Conservation (phyloP, 2,113 vertebrate species). For the Lepus timidus region DNA sequence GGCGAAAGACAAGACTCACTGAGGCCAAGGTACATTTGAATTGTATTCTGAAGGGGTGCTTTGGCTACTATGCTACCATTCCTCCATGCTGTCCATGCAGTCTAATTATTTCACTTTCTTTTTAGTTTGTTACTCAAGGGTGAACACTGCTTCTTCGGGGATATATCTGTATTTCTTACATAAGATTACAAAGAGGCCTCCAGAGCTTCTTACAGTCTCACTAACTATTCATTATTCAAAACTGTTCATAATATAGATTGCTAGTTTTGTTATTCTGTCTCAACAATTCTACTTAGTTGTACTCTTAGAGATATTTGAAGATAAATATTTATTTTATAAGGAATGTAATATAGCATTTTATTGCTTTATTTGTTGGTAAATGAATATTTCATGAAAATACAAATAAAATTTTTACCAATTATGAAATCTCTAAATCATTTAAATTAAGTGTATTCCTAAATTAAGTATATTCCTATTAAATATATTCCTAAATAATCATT, state of each 20-base stretch:
- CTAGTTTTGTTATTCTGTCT: conserved; percentile 28
- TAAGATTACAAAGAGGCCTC: background rate
- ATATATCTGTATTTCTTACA: background rate
- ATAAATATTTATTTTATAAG: conserved; percentile 17
- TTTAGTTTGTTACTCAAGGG: background rate
- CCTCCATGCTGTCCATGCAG: background rate
- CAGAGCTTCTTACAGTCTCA: background rate
- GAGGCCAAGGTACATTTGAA: conserved; percentile 40
- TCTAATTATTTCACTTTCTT: background rate
- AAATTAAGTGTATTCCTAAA: conserved; percentile 46
- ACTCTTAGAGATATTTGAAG: conserved; percentile 21
- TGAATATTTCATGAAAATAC: conserved; percentile 58
- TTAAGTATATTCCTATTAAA: background rate
- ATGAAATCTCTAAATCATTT: conserved; percentile 26
- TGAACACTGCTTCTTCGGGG: background rate
- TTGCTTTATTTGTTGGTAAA: conserved; percentile 46
- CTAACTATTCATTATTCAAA: conserved; percentile 26
- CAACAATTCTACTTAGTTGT: background rate
- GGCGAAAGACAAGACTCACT: background rate
- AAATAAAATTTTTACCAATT: conserved; percentile 62
- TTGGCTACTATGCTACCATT: background rate
- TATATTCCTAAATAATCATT: conserved; percentile 39
- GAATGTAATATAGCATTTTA: conserved; percentile 4
- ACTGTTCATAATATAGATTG: background rate
- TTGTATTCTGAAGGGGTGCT: background rate